These are phyloP conservation scores for Acanthosepion pharaonis DNA, from an alignment of 2,888 invertebrate species.

Conservation along the genomic window DNA sequence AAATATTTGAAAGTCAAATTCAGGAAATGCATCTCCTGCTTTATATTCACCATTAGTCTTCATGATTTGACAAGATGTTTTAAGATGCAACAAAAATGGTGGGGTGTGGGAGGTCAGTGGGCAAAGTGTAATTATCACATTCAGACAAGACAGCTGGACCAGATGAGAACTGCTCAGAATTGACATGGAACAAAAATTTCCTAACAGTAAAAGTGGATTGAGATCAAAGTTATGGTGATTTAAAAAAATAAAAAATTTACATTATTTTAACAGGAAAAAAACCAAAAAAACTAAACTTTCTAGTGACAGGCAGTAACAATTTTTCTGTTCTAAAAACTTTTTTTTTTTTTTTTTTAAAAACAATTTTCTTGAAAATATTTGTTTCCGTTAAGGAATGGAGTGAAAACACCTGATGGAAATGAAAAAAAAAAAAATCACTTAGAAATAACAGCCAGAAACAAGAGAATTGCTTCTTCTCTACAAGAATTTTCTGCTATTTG, in stretches of 20 bases:
- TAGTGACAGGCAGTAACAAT: no score
- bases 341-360: not conserved
- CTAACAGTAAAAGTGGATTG: not conserved
- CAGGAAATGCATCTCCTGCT: not conserved
- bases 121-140: not conserved
- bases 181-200: not conserved
- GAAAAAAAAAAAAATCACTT: no score
- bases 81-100: not conserved
- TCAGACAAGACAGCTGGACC: not conserved
- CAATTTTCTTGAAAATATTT: no score
- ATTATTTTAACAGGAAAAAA: not conserved
- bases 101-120: not conserved
- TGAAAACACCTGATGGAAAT: no score
- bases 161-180: no score
- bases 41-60: not conserved
- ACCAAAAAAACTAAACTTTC: no score
- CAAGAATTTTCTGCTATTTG: not conserved
- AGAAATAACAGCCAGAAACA: no score
- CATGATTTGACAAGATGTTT: not conserved
- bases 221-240: not conserved
- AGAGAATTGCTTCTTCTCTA: not conserved
- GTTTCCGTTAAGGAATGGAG: no score
- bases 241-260: not conserved
- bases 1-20: not conserved
- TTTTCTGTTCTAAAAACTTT: not conserved